Evolutionary conservation across 2,113 vertebrate species (phyloP), one percentile per base, ranked within the genome.

Genomic region (Chinchilla lanigera): DNA sequence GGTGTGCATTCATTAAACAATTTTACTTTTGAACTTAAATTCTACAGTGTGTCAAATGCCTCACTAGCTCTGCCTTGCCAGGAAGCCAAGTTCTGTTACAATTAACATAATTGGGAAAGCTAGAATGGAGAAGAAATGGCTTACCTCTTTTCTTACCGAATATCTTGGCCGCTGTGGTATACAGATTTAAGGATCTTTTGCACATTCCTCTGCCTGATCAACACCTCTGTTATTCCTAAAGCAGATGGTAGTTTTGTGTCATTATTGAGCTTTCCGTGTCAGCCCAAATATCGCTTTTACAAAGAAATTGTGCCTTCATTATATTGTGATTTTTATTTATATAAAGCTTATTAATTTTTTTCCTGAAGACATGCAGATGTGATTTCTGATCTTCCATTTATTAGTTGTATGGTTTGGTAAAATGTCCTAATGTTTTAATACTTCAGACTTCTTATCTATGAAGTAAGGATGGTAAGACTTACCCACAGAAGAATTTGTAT

Each of bases 11-110:
- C 98, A 98, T 99, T 98, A 98, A 98, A 98, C 83, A 90, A 95
- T 97, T 98, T 98, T 98, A 97, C 97, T 98, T 98, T 96, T 98
- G 98, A 98, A 98, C 98, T 98, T 97, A 73, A 90, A 97, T 97
- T 98, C 97, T 95, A 93, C 96, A 97, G 95, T 90, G 93, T 98
- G 98, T 98, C 98, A 96, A 95, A 96, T 97, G 96, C 96, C 96
- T 98, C 93, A 89, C 67, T 98, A 94, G 73, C 13, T 5, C 92
- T 92, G n/a, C 95, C 73, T 98, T 90, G 30, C 92, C 89, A 71
- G 22, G 58, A 95, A 98, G 97, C 96, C 91, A 81, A 67, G 67
- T 96, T 97, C 17, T 87, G 16, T 96, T 97, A 73, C 86, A 97
- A 86, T 94, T 90, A 96, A 90, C 94, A 86, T 95, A 97, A 95